These are phyloP conservation scores for Ypsolopha sequella DNA, from an alignment of 2,888 invertebrate genomes.

Conservation along the genomic window DNA sequence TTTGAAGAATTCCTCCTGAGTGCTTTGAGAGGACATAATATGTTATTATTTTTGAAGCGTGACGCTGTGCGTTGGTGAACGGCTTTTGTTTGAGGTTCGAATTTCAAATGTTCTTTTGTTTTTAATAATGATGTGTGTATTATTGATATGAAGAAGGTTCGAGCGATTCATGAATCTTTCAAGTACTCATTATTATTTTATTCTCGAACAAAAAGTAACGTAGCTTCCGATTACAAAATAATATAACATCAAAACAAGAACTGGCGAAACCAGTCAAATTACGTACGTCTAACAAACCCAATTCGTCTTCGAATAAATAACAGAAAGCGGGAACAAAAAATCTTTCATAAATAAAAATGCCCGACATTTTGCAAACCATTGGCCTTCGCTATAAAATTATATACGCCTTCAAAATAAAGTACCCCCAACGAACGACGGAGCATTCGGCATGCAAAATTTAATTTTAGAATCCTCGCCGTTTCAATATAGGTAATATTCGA, in stretches of 20 bases:
- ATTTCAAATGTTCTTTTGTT: not conserved
- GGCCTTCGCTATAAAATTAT: slow-evolving; percentile 68
- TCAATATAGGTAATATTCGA: slow-evolving; percentile 52
- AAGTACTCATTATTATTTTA: too few relatives aligned
- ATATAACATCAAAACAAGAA: too few relatives aligned
- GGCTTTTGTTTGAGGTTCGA: not conserved
- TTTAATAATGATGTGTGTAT: too few relatives aligned
- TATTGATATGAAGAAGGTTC: too few relatives aligned
- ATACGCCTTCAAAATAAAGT: slow-evolving; percentile 67
- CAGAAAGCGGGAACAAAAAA: too few relatives aligned
- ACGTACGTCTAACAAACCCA: too few relatives aligned
- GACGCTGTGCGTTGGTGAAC: not conserved
- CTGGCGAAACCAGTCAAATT: too few relatives aligned
- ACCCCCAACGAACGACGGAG: slow-evolving; percentile 25
- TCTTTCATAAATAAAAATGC: slow-evolving; percentile 19
- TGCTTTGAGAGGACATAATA: slow-evolving; percentile 59
- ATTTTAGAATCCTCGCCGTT: slow-evolving; percentile 63
- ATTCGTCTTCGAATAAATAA: too few relatives aligned
- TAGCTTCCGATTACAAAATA: too few relatives aligned
- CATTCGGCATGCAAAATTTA: slow-evolving; percentile 68
- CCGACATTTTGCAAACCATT: slow-evolving; percentile 59
- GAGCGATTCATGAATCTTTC: too few relatives aligned
- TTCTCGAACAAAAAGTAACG: too few relatives aligned
- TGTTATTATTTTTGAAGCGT: slow-evolving; percentile 50
- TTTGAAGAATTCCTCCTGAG: slow-evolving; percentile 34